A percentile compares a stretch with the other conserved stretches of the same genome.
These are phyloP conservation scores for Gymnoscopelus microlampas DNA, from an alignment of 2,797 vertebrate species.

Conservation along the genomic window DNA sequence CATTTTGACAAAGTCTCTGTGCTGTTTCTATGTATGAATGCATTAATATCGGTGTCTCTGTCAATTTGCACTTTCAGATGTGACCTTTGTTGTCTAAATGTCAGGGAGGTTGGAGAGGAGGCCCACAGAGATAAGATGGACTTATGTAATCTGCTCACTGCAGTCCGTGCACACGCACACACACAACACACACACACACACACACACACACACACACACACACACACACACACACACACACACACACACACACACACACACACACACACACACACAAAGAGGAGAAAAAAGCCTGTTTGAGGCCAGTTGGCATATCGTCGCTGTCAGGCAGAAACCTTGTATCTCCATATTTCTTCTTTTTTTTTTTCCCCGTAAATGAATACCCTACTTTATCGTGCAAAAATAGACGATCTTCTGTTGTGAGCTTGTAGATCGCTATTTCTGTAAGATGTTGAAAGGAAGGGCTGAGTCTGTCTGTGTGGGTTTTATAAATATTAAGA, in stretches of 20 bases:
- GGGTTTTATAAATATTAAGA: too few species aligned
- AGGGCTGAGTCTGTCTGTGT: too few species aligned
- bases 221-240: slow-evolving; percentile 47
- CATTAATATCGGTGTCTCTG: slow-evolving; percentile 80
- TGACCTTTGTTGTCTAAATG: slow-evolving; percentile 89
- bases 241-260: slow-evolving; percentile 32
- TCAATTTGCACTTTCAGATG: slow-evolving; percentile 86
- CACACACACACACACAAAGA: slow-evolving; percentile 27
- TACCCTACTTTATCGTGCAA: too few species aligned
- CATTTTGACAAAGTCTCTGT: slow-evolving; percentile 47
- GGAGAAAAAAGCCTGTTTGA: slow-evolving; percentile 61
- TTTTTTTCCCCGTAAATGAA: too few species aligned
- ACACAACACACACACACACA: slow-evolving; percentile 35
- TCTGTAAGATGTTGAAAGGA: too few species aligned
- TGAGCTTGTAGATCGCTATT: too few species aligned
- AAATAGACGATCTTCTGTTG: too few species aligned
- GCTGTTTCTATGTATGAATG: slow-evolving; percentile 74
- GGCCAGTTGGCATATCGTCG: slow-evolving; percentile 70
- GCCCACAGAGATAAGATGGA: slow-evolving; percentile 74
- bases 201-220: background rate
- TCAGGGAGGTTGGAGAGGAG: slow-evolving; percentile 79
- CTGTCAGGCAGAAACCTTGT: too few species aligned
- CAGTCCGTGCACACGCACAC: slow-evolving; percentile 26
- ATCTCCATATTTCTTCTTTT: too few species aligned
- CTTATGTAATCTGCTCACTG: slow-evolving; percentile 78